These are phyloP conservation scores for Physeter macrocephalus DNA, from an alignment of 2,113 vertebrate species.

Conservation along the genomic window DNA sequence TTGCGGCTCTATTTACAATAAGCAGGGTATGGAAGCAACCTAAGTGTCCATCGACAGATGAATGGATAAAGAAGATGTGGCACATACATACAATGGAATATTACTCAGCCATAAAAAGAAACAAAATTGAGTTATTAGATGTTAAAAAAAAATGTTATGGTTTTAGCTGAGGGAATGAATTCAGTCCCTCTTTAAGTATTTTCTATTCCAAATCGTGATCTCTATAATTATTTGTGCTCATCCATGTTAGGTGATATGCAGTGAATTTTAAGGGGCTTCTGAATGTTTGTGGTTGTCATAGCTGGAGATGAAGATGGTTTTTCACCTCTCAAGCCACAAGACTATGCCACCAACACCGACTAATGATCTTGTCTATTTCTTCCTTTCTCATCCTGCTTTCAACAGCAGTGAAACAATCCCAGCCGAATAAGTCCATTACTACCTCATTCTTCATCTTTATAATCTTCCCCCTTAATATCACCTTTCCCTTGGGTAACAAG, in stretches of 20 bases:
- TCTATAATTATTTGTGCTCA: not conserved
- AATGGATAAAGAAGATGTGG: too few relatives aligned
- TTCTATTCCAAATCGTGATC: not conserved
- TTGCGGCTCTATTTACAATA: too few relatives aligned
- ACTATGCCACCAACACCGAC: too few relatives aligned
- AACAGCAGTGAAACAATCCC: not conserved
- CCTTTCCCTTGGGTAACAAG: not conserved
- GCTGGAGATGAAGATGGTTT: not conserved
- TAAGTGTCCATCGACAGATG: too few relatives aligned
- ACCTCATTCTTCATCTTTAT: not conserved
- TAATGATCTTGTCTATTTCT: rapidly evolving
- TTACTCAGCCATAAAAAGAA: too few relatives aligned
- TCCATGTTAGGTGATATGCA: not conserved
- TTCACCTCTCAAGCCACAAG: not conserved
- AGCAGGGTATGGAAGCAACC: too few relatives aligned
- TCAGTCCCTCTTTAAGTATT: not conserved
- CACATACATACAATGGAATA: too few relatives aligned
- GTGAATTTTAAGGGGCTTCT: not conserved
- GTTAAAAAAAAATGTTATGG: not conserved
- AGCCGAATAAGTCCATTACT: not conserved
- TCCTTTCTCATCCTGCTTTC: not conserved
- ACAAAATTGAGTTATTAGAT: too few relatives aligned
- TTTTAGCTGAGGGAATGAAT: not conserved
- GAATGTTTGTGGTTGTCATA: not conserved
- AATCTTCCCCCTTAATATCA: not conserved